Percentiles rank a stretch among this genome's conserved stretches.
Evolutionary conservation across 2,113 vertebrate genomes (phyloP).

Genomic region (Merops nubicus): DNA sequence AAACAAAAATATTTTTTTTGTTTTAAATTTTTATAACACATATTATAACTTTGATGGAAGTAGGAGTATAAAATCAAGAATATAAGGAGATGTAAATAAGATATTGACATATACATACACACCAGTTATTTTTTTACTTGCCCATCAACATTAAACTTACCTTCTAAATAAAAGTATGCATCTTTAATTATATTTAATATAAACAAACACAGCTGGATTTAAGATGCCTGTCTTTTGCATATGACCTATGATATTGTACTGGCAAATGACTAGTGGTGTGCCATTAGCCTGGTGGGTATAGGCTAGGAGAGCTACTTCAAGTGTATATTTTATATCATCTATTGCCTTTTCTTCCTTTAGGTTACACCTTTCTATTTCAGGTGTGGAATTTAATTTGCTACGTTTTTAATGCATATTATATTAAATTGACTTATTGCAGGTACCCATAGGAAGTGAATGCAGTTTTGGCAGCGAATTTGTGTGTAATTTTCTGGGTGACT

Average conservation of each 20-base stretch:
- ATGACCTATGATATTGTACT: not conserved
- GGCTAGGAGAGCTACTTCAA: not conserved
- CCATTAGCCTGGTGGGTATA: not conserved
- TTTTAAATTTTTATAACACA: not conserved
- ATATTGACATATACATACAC: not conserved
- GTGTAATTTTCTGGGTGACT: not conserved
- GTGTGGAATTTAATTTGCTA: not conserved
- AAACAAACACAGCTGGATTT: not conserved
- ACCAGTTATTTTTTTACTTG: not conserved
- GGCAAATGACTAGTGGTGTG: not conserved
- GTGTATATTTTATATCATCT: not conserved
- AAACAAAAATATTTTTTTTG: not conserved
- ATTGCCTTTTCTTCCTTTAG: not conserved
- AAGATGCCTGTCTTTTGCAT: not conserved
- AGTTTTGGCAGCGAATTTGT: not conserved
- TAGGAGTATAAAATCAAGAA: not conserved
- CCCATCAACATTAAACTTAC: not conserved
- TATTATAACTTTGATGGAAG: not conserved
- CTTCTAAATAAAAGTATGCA: not conserved
- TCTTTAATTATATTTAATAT: not conserved
- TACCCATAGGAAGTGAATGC: not conserved
- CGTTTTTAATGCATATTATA: not conserved
- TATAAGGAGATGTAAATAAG: not conserved
- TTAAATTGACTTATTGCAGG: not conserved
- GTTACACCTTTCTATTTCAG: not conserved